Conservation (phyloP, 1,140 invertebrate species). For the Varroa destructor region DNA sequence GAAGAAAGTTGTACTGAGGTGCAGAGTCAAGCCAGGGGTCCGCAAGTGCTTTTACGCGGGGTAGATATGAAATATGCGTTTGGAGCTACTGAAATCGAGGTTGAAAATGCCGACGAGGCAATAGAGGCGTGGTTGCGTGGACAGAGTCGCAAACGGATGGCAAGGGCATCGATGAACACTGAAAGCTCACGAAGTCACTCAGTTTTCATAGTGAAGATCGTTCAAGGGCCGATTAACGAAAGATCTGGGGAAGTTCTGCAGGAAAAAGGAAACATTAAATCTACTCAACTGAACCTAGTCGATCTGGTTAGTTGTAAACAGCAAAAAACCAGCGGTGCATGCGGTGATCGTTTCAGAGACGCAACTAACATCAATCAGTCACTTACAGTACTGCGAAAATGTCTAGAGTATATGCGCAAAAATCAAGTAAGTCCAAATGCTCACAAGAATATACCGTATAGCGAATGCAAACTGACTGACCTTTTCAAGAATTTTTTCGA, state of each 20-base stretch:
- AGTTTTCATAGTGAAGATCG: conserved; percentile 77
- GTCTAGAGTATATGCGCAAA: conserved; percentile 76
- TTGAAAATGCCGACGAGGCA: conserved; percentile 77
- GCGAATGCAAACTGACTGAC: conserved; percentile 87
- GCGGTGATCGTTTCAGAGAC: conserved; percentile 61
- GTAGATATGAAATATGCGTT: conserved; percentile 70
- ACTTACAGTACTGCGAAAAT: conserved; percentile 66
- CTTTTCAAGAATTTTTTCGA: conserved; percentile 98
- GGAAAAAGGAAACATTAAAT: conserved; percentile 38
- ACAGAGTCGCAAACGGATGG: conserved; percentile 67
- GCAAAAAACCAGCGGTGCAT: conserved; percentile 64
- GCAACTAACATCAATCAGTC: conserved; percentile 67
- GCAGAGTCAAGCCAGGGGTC: conserved; percentile 31
- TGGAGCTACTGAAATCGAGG: conserved; percentile 73
- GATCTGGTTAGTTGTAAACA: conserved; percentile 88
- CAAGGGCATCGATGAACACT: conserved; percentile 72
- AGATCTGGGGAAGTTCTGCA: conserved; percentile 50
- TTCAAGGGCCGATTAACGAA: conserved; percentile 65
- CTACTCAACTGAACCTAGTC: conserved; percentile 77
- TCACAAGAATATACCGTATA: conserved; percentile 61
- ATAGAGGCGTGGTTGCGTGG: conserved; percentile 66
- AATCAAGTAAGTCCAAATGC: conserved; percentile 51
- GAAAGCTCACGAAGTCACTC: conserved; percentile 86
- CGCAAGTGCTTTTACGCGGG: conserved; percentile 55
- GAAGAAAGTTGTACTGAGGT: conserved; percentile 51